Evolutionary conservation across 2,113 vertebrate species (phyloP).

Genomic region (Addax nasomaculatus): DNA sequence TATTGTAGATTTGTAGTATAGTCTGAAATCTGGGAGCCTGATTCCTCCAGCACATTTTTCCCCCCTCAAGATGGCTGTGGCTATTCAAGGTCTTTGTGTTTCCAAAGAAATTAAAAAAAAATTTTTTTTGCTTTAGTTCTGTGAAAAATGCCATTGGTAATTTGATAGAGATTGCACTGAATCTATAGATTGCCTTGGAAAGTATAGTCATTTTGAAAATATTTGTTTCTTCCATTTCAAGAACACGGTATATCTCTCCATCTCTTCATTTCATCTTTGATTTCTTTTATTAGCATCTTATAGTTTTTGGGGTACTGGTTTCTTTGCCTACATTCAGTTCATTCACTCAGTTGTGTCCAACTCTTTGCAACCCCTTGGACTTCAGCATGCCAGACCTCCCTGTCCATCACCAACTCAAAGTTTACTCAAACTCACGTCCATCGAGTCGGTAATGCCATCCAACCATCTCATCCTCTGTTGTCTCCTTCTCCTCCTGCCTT

Average conservation of each 20-base stretch:
- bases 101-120: not conserved
- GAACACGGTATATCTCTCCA: not conserved
- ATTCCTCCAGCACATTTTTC: not conserved
- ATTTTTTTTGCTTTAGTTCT: not conserved
- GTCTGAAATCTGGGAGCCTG: not conserved
- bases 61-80: not conserved
- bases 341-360: not conserved
- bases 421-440: not conserved
- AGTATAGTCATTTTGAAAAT: not conserved
- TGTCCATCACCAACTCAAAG: not conserved
- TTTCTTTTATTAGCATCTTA: not conserved
- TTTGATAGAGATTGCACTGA: not conserved
- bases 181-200: not conserved
- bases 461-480: not conserved
- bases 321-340: not conserved
- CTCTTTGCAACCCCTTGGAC: not conserved
- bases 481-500: not conserved
- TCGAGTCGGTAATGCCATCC: accelerated
- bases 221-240: not conserved
- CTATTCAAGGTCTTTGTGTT: not conserved
- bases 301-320: not conserved
- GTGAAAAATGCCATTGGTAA: not conserved
- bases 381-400: not conserved
- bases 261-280: not conserved
- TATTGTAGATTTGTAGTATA: not conserved